Percentiles rank a stretch among this genome's conserved stretches.
These are phyloP conservation scores for Gambelia wislizenii DNA, from an alignment of 2,797 vertebrate species.

Conservation along the genomic window DNA sequence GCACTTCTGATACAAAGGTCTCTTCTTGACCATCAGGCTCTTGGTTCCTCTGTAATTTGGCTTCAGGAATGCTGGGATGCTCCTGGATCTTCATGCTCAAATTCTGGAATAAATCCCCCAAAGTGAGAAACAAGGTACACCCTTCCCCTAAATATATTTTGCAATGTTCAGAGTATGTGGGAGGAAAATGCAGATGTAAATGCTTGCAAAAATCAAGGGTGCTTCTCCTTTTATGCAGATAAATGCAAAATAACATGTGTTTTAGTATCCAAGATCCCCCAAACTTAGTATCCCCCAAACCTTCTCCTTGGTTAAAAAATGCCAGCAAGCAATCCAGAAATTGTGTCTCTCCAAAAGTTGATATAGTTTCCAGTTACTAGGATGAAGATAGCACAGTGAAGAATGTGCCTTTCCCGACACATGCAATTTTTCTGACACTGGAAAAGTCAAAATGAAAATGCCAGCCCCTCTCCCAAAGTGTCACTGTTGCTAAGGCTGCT, in stretches of 20 bases:
- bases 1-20: conserved; percentile 80
- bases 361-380: conserved; percentile 53
- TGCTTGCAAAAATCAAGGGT: conserved; percentile 64
- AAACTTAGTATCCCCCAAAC: conserved; percentile 50
- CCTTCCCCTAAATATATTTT: conserved; percentile 4
- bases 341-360: conserved; percentile 76
- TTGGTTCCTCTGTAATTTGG: conserved; percentile 80
- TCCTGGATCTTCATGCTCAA: conserved; percentile 97
- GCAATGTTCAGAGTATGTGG: not conserved
- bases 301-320: conserved; percentile 72
- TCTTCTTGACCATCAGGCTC: conserved; percentile 85
- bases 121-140: conserved; percentile 22
- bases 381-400: conserved; percentile 46
- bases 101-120: conserved; percentile 81
- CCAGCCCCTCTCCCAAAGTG: conserved; percentile 8
- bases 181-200: conserved; percentile 61
- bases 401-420: conserved; percentile 39
- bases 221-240: conserved; percentile 78
- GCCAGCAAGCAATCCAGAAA: conserved; percentile 63
- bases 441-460: not conserved
- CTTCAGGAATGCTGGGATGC: conserved; percentile 83
- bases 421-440: no score
- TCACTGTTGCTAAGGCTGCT: conserved; percentile 66
- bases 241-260: conserved; percentile 66
- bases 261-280: conserved; percentile 62